These are phyloP conservation scores for Himalopsyche phryganea DNA, from an alignment of 1,140 invertebrate genomes.

Conservation along the genomic window DNA sequence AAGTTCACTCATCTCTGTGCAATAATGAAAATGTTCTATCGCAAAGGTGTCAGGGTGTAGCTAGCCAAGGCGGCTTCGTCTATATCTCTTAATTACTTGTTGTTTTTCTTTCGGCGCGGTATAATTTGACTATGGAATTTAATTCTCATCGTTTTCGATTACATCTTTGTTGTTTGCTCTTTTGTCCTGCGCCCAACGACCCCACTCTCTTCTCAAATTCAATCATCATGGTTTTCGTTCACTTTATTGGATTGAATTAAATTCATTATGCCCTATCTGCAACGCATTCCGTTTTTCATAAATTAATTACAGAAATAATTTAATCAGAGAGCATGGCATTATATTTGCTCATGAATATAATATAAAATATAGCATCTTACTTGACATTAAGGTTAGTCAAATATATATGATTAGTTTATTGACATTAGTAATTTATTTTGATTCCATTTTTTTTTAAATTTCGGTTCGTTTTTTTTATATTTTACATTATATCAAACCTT, in stretches of 20 bases:
- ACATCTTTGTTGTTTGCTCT: constrained; percentile 31
- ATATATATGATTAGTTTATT: too few species aligned
- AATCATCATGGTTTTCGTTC: constrained; percentile 29
- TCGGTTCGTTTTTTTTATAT: too few species aligned
- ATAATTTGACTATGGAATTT: constrained; percentile 36
- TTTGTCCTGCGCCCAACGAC: constrained; percentile 14
- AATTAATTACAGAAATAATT: too few species aligned
- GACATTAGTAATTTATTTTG: too few species aligned
- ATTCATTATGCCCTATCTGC: constrained; percentile 3
- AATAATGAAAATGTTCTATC: constrained; percentile 28
- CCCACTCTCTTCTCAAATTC: constrained; percentile 17
- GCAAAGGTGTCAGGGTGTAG: constrained; percentile 21
- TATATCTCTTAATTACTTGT: constrained; percentile 33
- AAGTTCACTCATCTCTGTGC: background rate
- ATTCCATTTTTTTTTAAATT: too few species aligned
- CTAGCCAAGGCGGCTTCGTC: constrained; percentile 4
- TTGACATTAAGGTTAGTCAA: too few species aligned
- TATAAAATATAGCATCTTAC: too few species aligned
- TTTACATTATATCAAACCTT: too few species aligned
- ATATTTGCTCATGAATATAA: too few species aligned
- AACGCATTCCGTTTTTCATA: too few species aligned
- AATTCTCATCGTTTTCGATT: constrained; percentile 35
- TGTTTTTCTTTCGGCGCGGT: constrained; percentile 32
- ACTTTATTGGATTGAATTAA: constrained; percentile 19
- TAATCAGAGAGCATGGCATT: too few species aligned